Conservation (phyloP, 1,140 invertebrate species). For the Pseudomyrmex flavicornis region DNA sequence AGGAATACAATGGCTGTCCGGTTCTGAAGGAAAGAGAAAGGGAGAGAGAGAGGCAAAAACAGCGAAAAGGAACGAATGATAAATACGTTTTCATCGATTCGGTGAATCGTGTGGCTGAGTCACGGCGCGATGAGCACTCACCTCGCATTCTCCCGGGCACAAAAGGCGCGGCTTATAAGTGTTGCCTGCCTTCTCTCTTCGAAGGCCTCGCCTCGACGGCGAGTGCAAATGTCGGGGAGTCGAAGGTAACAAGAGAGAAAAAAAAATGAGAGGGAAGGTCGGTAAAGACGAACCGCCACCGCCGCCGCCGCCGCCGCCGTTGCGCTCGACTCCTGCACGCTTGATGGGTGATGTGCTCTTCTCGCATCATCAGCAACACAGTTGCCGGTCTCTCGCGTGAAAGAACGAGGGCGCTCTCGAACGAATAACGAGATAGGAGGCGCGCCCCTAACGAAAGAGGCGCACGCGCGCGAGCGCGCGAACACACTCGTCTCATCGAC, state of each 20-base stretch:
- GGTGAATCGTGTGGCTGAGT: slow-evolving; percentile 66
- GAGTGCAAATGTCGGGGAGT: slow-evolving; percentile 72
- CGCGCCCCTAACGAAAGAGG: slow-evolving; percentile 40
- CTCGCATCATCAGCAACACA: slow-evolving; percentile 67
- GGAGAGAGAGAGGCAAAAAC: neutral
- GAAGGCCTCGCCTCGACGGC: slow-evolving; percentile 2
- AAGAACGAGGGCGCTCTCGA: slow-evolving; percentile 47
- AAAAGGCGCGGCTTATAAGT: slow-evolving; percentile 69
- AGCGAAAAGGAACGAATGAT: slow-evolving; percentile 35
- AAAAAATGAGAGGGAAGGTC: slow-evolving; percentile 27
- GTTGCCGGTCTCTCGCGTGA: slow-evolving; percentile 42
- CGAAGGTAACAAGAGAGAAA: slow-evolving; percentile 70
- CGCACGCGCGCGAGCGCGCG: neutral
- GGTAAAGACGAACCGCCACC: slow-evolving; percentile 22
- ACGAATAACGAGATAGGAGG: slow-evolving; percentile 41
- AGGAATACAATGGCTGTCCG: slow-evolving; percentile 17
- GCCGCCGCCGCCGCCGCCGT: slow-evolving; percentile 6
- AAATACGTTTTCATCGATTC: slow-evolving; percentile 72
- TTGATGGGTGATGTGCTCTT: slow-evolving; percentile 63
- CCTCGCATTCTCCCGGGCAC: slow-evolving; percentile 57
- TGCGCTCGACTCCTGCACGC: slow-evolving; percentile 33
- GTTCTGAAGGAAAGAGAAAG: neutral
- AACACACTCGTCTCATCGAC: slow-evolving; percentile 16
- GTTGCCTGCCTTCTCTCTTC: slow-evolving; percentile 44
- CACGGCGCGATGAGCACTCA: slow-evolving; percentile 63